phyloP scores from a whole-genome alignment of 2,888 invertebrate species.

The Fragum fragum region DNA sequence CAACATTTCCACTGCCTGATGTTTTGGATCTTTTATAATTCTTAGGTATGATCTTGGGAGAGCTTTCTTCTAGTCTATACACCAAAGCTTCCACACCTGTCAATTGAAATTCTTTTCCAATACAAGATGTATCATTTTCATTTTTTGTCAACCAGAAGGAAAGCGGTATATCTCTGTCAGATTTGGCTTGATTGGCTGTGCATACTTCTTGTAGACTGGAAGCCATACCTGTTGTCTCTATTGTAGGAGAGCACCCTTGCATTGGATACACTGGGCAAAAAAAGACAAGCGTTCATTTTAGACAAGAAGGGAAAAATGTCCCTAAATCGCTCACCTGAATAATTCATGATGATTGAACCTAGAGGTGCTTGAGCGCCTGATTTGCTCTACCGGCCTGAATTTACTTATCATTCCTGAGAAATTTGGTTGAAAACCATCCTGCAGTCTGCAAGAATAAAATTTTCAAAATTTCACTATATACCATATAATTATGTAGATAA shows the following conservation, averaged over 20 bases:
- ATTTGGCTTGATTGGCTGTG: neutral
- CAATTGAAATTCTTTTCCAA: neutral
- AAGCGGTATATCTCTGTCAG: neutral
- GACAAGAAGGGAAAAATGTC: no score
- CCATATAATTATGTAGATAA: no score
- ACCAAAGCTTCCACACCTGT: neutral
- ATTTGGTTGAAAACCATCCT: no score
- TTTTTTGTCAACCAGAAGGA: neutral
- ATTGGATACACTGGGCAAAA: neutral
- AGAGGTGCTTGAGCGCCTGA: no score
- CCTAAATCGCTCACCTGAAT: no score
- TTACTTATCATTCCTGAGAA: no score
- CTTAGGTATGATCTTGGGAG: neutral
- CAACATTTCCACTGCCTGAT: neutral
- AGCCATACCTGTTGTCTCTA: constrained; percentile 2
- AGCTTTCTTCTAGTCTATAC: neutral
- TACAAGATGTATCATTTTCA: neutral
- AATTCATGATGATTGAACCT: no score
- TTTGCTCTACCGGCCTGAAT: no score
- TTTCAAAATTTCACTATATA: no score
- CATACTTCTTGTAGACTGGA: neutral
- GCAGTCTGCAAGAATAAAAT: no score
- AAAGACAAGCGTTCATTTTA: no score
- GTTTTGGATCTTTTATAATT: neutral
- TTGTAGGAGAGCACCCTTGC: neutral